Percentiles rank a stretch among this genome's conserved stretches.
Evolutionary conservation across 2,888 invertebrate species (phyloP).

Genomic region (Pandemis cinnamomeana): DNA sequence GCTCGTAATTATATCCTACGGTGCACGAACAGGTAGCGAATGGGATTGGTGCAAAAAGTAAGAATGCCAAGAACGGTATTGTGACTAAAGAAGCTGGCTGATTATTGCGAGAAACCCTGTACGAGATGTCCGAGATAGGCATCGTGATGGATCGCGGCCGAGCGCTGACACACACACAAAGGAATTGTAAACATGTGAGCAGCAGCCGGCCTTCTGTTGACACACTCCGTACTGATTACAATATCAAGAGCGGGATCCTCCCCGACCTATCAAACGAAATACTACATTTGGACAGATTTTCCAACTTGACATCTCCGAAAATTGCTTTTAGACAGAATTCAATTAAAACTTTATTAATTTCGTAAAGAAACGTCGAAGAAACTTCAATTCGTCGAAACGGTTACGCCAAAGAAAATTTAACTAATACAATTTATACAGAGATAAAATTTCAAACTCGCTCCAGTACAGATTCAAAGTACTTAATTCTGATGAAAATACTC

Average conservation of each 20-base stretch:
- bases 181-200: slow-evolving; percentile 58
- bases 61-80: slow-evolving; percentile 41
- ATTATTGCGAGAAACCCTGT: slow-evolving; percentile 61
- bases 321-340: slow-evolving; percentile 74
- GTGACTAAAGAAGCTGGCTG: slow-evolving; percentile 46
- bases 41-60: slow-evolving; percentile 49
- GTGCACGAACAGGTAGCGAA: slow-evolving; percentile 31
- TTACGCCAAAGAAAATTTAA: slow-evolving; percentile 72
- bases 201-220: slow-evolving; percentile 42
- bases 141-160: slow-evolving; percentile 61
- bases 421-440: slow-evolving; percentile 75
- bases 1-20: slow-evolving; percentile 23
- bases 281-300: slow-evolving; percentile 47
- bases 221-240: slow-evolving; percentile 46
- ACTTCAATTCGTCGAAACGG: slow-evolving; percentile 67
- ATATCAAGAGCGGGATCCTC: slow-evolving; percentile 42
- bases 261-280: slow-evolving; percentile 46
- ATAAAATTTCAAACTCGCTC: slow-evolving; percentile 63
- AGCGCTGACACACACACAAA: slow-evolving; percentile 56
- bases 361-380: slow-evolving; percentile 72
- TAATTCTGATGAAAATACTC: slow-evolving; percentile 40
- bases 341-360: slow-evolving; percentile 84
- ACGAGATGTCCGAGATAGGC: slow-evolving; percentile 57
- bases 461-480: slow-evolving; percentile 39
- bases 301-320: slow-evolving; percentile 65